Conservation (phyloP, 2,113 vertebrate genomes). For the Indicator indicator region DNA sequence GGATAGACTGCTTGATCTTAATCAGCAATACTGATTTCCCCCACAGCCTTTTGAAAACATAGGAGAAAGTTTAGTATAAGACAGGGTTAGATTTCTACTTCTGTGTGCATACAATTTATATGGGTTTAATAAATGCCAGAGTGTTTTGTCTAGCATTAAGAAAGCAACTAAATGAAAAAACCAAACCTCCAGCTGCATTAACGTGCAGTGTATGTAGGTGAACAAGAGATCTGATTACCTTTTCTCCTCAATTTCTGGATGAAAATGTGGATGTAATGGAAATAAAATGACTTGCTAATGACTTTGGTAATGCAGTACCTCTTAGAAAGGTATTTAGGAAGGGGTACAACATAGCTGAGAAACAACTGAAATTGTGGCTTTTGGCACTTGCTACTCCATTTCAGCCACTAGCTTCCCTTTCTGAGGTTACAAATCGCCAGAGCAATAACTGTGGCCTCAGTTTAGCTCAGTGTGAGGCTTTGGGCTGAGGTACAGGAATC, state of each 20-base stretch:
- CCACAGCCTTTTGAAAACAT: background rate
- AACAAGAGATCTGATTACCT: conserved; percentile 38
- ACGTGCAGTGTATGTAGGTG: background rate
- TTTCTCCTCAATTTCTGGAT: conserved; percentile 26
- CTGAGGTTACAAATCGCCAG: background rate
- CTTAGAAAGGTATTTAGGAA: background rate
- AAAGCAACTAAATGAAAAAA: background rate
- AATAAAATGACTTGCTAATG: conserved; percentile 57
- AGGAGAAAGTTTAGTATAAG: background rate
- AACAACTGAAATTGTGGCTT: background rate
- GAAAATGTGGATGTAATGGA: conserved; percentile 37
- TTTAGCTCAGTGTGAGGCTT: background rate
- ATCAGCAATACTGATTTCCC: background rate
- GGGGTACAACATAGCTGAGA: background rate
- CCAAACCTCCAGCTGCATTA: background rate
- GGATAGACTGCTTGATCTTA: background rate
- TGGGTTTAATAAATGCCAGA: background rate
- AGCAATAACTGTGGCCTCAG: background rate
- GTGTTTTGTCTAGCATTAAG: conserved; percentile 21
- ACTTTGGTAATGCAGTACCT: conserved; percentile 3
- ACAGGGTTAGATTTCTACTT: background rate
- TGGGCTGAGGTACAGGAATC: background rate
- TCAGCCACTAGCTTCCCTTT: background rate
- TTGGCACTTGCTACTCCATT: background rate
- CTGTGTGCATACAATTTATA: background rate